Conservation (phyloP, 2,113 vertebrate genomes). For the Neogale vison region DNA sequence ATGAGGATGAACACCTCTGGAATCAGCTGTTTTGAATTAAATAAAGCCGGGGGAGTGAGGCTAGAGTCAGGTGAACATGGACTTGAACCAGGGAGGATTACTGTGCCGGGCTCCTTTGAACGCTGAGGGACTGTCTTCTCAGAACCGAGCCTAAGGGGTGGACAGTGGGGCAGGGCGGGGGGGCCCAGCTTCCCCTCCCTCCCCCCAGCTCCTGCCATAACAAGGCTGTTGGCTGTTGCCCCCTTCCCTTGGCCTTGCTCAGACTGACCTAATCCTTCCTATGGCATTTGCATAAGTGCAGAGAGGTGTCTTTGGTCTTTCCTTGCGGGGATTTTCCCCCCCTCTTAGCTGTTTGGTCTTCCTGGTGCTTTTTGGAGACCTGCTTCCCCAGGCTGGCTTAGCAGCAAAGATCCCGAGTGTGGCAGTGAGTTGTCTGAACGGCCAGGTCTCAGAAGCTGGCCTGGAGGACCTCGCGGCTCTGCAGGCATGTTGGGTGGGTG, state of each 20-base stretch:
- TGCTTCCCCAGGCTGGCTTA: neutral
- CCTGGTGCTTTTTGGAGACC: neutral
- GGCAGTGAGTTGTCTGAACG: neutral
- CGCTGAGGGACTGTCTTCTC: neutral
- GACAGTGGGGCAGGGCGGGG: neutral
- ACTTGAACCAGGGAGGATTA: neutral
- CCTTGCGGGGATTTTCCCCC: accelerated
- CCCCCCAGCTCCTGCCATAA: neutral
- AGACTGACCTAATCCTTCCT: neutral
- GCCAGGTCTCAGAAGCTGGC: accelerated
- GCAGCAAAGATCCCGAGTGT: neutral
- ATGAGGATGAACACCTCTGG: neutral
- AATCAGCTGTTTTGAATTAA: constrained; percentile 68
- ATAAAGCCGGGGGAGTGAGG: neutral
- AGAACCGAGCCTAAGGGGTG: neutral
- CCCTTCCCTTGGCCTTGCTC: neutral
- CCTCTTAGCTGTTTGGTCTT: neutral
- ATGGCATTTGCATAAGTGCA: neutral
- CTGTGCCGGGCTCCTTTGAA: neutral
- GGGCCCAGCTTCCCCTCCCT: neutral
- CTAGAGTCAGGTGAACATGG: constrained; percentile 23
- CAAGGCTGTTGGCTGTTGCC: neutral
- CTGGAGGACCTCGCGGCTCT: neutral
- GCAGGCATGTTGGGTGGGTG: neutral
- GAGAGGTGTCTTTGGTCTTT: neutral